Base-by-base conservation (phyloP, 2,888 invertebrate species). In the Scaptomyza flava region DNA sequence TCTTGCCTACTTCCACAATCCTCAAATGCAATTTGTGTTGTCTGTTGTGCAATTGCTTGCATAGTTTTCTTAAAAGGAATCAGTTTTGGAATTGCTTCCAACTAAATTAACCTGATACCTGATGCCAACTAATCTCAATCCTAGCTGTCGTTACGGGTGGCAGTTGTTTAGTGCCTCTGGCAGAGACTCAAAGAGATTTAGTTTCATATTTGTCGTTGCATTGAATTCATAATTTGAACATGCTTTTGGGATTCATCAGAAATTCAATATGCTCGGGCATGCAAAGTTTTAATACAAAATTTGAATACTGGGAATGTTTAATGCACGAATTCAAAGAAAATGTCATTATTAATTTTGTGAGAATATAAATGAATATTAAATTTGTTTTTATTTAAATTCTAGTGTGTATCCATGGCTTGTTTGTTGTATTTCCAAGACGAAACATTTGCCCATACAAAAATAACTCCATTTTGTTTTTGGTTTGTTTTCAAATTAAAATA, bases 101-200 rank as follows among this genome's bases (percentile, higher is more conserved):
- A 42, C 54, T 58, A 63, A 75, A 59, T 75, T 75, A 61, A 65
- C 53, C 57, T 46, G n/a, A 23, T 33, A 12, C 20, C 46, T 14
- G 45, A 6, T 38, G n/a, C 31, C 36, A 31, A 30, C 12, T 14
- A 0, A 6, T 33, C 46, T 14, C n/a, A 23, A 27, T 30, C 27
- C 41, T 5, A 41, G 4, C 17, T 41, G 11, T 46, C 31, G 20
- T 27, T 23, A 23, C 8, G 27, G 33, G 12, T 53, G 48, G 17
- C 17, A 58, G 51, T 42, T 42, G 45, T 31, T 42, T 48, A 34
- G 17, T 31, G 43, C 48, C 14, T n/a, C 36, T 20, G 46, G 12
- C 12, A 11, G 7, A 20, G 12, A 9, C 36, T 41, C 27, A n/a
- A 23, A 20, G 31, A 30, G 8, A 64, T 30, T 12, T 47, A 38